Base-by-base conservation (phyloP, 2,797 vertebrate genomes). In the Xenops minutus region DNA sequence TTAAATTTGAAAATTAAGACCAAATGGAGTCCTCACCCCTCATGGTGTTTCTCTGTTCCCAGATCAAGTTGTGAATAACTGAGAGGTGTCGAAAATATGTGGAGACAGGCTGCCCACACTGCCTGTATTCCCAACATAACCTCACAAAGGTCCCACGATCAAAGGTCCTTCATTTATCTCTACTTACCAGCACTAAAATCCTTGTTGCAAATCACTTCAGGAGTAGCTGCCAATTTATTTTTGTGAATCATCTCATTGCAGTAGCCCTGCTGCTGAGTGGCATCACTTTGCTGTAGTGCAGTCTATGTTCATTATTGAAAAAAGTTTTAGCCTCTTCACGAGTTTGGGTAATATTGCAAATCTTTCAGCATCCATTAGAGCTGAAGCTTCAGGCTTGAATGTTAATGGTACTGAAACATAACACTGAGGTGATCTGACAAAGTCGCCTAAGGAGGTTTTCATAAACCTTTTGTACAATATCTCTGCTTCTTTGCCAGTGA, bases 401-500 rank as follows among this genome's bases (percentile, higher is more conserved):
- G 55, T 21, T 94, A 89, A 96, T 94, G 82, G 56, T 44, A 17
- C 51, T 81, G 91, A 54, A 86, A 73, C 26, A 78, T 66, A 92
- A 73, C 79, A 73, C 20, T 3, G 54, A 89, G 69, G 79, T 93
- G 92, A 94, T 92, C 73, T 66, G 84, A 90, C 89, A 91, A 62
- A 95, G 73, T 84, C 0, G 39, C 91, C 91, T 93, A 73, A 92
- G 79, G 93, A 95, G 88, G 55, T 95, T 96, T 95, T 93, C 76
- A 93, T 93, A 94, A 91, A 94, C 91, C 91, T 92, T 88, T 92
- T 73, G 62, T 93, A 75, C 83, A 81, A 69, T 88, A 78, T 78
- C 88, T 92, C 82, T 75, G 36, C 55, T 88, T 62, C 58, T 79
- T 88, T 95, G 92, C 69, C 92, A 79, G 51, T 85, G 85, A 94